Evolutionary conservation across 2,797 vertebrate genomes (phyloP).

Genomic region (Halcyon chelicuti): DNA sequence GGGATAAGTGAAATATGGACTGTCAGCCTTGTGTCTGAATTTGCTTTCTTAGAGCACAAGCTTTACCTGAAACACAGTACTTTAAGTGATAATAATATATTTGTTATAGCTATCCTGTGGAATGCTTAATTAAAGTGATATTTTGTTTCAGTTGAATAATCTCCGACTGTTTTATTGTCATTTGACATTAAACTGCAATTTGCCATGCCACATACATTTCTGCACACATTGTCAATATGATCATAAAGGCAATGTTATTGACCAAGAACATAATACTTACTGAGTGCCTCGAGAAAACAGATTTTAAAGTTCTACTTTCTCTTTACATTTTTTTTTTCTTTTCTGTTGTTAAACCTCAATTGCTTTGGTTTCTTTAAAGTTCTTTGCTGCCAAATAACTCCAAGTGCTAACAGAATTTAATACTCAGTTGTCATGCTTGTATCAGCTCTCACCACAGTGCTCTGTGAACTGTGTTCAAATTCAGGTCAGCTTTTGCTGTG

Average conservation of each 20-base stretch:
- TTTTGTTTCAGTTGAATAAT: slow-evolving; percentile 62
- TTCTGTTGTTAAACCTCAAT: neutral
- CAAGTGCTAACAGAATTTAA: slow-evolving; percentile 53
- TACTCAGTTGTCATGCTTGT: slow-evolving; percentile 19
- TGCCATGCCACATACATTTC: slow-evolving; percentile 8
- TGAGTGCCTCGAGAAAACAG: slow-evolving; percentile 26
- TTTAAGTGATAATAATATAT: neutral
- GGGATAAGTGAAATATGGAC: neutral
- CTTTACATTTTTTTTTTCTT: neutral
- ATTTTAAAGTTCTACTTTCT: slow-evolving; percentile 4
- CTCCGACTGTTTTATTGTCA: slow-evolving; percentile 46
- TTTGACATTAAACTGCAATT: slow-evolving; percentile 62
- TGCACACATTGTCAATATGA: slow-evolving; percentile 21
- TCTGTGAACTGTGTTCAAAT: neutral
- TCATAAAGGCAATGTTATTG: slow-evolving; percentile 41
- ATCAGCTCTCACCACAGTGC: neutral
- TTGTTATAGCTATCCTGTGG: slow-evolving; percentile 8
- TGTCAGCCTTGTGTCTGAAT: neutral
- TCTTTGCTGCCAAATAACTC: slow-evolving; percentile 34
- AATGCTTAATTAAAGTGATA: slow-evolving; percentile 60
- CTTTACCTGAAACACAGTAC: neutral
- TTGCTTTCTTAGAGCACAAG: neutral
- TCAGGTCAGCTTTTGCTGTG: neutral
- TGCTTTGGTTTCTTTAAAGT: slow-evolving; percentile 31
- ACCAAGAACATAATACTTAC: slow-evolving; percentile 43